A percentile compares a stretch with the other conserved stretches of the same genome.
Evolutionary conservation across 2,888 invertebrate genomes (phyloP).

Genomic region (Sesia apiformis): DNA sequence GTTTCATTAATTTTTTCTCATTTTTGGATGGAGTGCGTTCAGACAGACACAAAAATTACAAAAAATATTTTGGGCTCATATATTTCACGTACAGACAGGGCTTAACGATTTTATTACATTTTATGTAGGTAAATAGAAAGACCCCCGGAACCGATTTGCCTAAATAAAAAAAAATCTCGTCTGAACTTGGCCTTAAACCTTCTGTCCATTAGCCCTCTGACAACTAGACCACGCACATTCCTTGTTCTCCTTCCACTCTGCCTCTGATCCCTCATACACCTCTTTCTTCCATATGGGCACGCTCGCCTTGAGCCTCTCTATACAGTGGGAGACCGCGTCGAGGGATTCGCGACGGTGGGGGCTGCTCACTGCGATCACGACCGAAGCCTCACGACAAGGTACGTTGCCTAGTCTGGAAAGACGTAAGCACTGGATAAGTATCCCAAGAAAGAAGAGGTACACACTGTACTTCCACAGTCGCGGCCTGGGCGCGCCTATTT

Average conservation of each 20-base stretch:
- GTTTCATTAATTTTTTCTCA: too few relatives aligned
- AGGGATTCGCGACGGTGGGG: slow-evolving; percentile 89
- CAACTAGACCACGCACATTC: slow-evolving; percentile 86
- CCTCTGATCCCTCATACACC: slow-evolving; percentile 78
- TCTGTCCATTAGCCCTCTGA: slow-evolving; percentile 28
- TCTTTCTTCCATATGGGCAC: slow-evolving; percentile 99
- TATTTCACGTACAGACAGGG: too few relatives aligned
- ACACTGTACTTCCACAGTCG: too few relatives aligned
- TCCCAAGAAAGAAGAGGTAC: too few relatives aligned
- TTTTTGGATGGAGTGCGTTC: too few relatives aligned
- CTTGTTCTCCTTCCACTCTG: slow-evolving; percentile 86
- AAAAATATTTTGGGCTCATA: too few relatives aligned
- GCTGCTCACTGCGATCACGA: slow-evolving; percentile 92
- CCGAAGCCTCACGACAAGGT: slow-evolving; percentile 88
- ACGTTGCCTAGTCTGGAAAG: slow-evolving; percentile 82
- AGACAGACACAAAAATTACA: too few relatives aligned
- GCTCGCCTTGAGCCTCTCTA: slow-evolving; percentile 87
- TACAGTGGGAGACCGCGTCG: slow-evolving; percentile 86
- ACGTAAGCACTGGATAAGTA: not conserved
- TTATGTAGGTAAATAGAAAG: too few relatives aligned
- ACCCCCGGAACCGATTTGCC: too few relatives aligned
- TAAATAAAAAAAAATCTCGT: too few relatives aligned
- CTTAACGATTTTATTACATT: too few relatives aligned
- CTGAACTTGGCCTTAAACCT: not conserved
- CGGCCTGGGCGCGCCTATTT: too few relatives aligned